A percentile compares a stretch with the other conserved stretches of the same genome.
Evolutionary conservation across 2,797 vertebrate genomes (phyloP).

Genomic region (Sparus aurata): DNA sequence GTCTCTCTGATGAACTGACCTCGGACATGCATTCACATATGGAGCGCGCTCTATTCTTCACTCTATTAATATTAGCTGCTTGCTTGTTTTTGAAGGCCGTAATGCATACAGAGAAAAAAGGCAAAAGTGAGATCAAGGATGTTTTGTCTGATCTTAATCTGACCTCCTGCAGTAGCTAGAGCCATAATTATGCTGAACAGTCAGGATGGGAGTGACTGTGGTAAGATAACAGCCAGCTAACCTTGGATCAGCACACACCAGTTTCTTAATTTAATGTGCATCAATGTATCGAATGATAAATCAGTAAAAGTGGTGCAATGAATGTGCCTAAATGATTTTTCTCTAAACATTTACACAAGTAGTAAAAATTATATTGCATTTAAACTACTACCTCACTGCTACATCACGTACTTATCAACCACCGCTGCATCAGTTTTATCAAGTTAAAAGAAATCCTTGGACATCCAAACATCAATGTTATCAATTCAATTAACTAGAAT

Average conservation of each 20-base stretch:
- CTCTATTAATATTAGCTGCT: not conserved
- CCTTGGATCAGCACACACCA: not conserved
- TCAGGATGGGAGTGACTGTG: not conserved
- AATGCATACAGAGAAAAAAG: no score
- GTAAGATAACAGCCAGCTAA: not conserved
- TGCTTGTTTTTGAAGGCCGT: no score
- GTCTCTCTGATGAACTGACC: not conserved
- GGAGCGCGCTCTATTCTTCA: not conserved
- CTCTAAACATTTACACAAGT: no score
- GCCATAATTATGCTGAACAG: not conserved
- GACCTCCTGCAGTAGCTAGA: not conserved
- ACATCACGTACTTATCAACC: not conserved
- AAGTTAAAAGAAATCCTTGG: not conserved
- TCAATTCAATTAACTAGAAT: constrained; percentile 36
- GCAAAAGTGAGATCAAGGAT: not conserved
- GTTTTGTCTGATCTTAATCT: not conserved
- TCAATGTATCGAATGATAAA: not conserved
- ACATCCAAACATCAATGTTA: constrained; percentile 4
- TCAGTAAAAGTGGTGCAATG: not conserved
- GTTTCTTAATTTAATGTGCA: not conserved
- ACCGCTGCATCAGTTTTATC: not conserved
- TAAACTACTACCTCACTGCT: no score
- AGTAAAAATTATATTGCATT: no score
- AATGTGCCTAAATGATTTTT: not conserved
- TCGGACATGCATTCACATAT: not conserved